These are phyloP conservation scores for Papilio machaon DNA, from an alignment of 1,140 invertebrate species.

Conservation along the genomic window DNA sequence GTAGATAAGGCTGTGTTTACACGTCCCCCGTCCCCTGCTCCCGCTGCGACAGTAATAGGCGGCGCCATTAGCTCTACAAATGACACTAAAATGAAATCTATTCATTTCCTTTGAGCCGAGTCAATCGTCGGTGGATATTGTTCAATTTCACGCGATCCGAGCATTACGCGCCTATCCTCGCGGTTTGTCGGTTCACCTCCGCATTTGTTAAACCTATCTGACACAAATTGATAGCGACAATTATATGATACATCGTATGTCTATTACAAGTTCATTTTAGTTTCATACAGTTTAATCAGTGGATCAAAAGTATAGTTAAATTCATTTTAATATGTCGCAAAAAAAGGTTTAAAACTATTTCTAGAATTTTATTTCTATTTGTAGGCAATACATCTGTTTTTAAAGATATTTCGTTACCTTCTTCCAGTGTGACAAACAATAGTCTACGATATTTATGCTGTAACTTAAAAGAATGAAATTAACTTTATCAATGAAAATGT, in stretches of 20 bases:
- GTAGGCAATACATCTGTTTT: no score
- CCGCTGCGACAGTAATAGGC: conserved; percentile 67
- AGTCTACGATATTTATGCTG: background rate
- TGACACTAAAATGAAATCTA: conserved; percentile 82
- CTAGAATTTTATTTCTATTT: no score
- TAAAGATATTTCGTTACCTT: no score
- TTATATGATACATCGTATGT: background rate
- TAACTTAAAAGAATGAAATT: background rate
- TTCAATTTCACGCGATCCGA: conserved; percentile 75
- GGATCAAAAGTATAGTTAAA: background rate
- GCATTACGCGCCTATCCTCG: conserved; percentile 65
- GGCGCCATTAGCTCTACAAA: conserved; percentile 80
- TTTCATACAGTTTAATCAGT: background rate
- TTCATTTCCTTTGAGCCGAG: conserved; percentile 51
- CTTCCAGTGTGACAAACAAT: no score
- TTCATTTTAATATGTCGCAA: no score
- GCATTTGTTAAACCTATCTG: conserved; percentile 40
- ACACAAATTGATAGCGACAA: conserved; percentile 33
- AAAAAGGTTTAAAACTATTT: no score
- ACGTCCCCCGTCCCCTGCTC: conserved; percentile 45
- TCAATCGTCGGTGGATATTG: conserved; percentile 45
- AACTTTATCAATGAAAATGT: conserved; percentile 24
- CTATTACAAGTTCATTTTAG: background rate
- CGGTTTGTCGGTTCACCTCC: conserved; percentile 52
- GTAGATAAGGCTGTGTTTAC: conserved; percentile 54